Evolutionary conservation across 35 echinoderm and acorn worm genomes (phyloP).

Genomic region (Apostichopus japonicus): DNA sequence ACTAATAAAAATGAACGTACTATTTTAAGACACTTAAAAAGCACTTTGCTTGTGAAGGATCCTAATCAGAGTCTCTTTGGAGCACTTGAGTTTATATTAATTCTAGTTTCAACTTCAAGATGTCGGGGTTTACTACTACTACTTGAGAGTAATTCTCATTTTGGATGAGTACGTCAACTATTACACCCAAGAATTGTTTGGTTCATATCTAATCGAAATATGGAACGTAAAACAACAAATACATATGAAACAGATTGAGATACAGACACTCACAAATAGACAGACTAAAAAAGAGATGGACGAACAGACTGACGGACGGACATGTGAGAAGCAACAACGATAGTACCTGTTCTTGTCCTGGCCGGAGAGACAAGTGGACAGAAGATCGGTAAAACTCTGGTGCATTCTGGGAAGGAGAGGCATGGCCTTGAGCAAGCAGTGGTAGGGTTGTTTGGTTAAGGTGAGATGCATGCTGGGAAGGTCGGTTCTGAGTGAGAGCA

Average conservation of each 20-base stretch:
- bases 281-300: background rate
- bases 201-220: no score
- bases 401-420: constrained; percentile 34
- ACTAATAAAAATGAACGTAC: no score
- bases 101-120: no score
- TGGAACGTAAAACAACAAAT: background rate
- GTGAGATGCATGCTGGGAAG: constrained; percentile 29
- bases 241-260: background rate
- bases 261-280: background rate
- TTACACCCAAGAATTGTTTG: no score
- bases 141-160: no score
- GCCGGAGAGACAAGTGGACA: constrained; percentile 19
- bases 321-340: background rate
- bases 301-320: background rate
- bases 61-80: no score
- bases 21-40: no score
- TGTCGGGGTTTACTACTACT: no score
- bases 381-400: constrained; percentile 45
- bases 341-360: constrained; percentile 20
- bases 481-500: background rate
- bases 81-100: no score
- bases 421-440: background rate
- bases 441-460: background rate
- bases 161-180: no score
- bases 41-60: no score